Evolutionary conservation across 2,888 invertebrate species (phyloP), one percentile per base, ranked within the genome.

Genomic region (Julus scandinavius): DNA sequence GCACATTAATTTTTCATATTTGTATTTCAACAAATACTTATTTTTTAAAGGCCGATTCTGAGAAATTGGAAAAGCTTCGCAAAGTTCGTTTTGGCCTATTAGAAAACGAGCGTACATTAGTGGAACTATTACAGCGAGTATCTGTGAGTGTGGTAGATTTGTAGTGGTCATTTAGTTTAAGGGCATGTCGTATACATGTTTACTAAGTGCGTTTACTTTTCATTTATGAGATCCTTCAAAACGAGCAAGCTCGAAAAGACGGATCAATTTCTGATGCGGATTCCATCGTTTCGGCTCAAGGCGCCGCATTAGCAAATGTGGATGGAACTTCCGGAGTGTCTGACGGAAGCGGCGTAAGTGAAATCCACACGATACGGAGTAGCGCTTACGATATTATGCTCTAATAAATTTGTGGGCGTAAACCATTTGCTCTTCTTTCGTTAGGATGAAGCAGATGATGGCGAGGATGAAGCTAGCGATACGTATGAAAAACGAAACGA

Each of bases 401-500:
- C 45, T 45, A 7, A 7, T 7, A 45, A 45, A 7, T 45, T 7
- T 45, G 45, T 45, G 45, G 7, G 6, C 45, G 7, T 45, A 45
- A 45, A 45, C 45, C 1, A 7, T 5, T 7, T 45, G 45, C 45
- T 7, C 45, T 45, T 45, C 7, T 63, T 63, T 17, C 15, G 72
- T 41, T 41, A 87, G 54, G 87, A 87, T 40, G 87, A 87, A 9
- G 58, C 20, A 13, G 87, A 87, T 41, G 58, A 87, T 87, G 87
- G 63, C n/a, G 58, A 58, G 54, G 40, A 87, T 87, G 87, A 87
- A 9, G 87, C 29, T 40, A 63, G 29, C 17, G 72, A 40, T 86
- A 49, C 88, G 5, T 40, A 83, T 40, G 58, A 40, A 45, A 88
- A 84, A 54, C 63, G 84, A 15, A 89, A 88, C 84, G 88, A 89